Conservation (phyloP, 2,888 invertebrate species). For the Andrena fulva region DNA sequence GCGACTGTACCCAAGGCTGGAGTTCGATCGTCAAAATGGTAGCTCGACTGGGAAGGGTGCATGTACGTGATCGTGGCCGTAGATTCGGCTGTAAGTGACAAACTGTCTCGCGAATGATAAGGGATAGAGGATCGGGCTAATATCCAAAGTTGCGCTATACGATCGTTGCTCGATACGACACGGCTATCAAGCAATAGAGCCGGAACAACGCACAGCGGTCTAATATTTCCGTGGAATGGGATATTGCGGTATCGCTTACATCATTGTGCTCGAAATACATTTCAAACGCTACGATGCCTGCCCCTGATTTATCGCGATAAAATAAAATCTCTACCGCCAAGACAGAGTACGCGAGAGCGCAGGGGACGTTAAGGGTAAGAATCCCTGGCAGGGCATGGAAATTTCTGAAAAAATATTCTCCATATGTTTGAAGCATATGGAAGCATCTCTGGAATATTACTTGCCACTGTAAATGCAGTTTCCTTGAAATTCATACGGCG, state of each 20-base stretch:
- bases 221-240: conserved; percentile 43
- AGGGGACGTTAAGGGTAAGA: no score
- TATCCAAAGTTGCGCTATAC: conserved; percentile 38
- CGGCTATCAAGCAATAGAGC: conserved; percentile 41
- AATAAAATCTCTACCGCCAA: no score
- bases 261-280: not conserved
- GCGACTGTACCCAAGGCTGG: conserved; percentile 20
- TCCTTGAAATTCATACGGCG: no score
- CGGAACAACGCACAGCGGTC: conserved; percentile 33
- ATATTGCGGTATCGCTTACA: not conserved
- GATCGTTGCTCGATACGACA: conserved; percentile 34
- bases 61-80: conserved; percentile 46
- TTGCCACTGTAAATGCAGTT: no score
- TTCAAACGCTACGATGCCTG: not conserved
- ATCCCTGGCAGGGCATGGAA: no score
- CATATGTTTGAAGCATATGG: no score
- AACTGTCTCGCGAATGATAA: conserved; percentile 55
- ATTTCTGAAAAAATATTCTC: no score
- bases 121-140: conserved; percentile 40
- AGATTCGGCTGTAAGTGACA: conserved; percentile 56
- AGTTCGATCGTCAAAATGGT: conserved; percentile 50
- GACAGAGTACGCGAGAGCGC: no score
- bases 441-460: no score
- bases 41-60: conserved; percentile 24
- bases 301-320: no score